These are phyloP conservation scores for Rallus limicola DNA, from an alignment of 2,113 vertebrate genomes.

Conservation along the genomic window DNA sequence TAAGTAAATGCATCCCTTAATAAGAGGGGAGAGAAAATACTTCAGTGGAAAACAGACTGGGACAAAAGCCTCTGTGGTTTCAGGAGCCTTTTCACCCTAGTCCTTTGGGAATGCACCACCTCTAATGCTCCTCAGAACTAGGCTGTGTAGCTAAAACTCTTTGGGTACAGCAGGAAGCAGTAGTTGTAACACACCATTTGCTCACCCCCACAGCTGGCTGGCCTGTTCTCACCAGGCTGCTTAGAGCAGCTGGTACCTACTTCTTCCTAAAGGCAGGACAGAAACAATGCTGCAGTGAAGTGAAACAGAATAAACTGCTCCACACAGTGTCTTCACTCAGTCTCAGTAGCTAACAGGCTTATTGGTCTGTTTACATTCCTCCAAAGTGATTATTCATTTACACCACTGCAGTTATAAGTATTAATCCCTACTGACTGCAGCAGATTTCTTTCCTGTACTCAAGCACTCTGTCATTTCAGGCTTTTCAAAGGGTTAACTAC, in stretches of 20 bases:
- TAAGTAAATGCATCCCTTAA: constrained; percentile 95
- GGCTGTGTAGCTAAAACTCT: background rate
- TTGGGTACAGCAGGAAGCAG: background rate
- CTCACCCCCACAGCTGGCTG: background rate
- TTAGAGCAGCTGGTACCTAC: background rate
- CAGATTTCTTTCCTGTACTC: background rate
- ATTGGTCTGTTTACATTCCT: background rate
- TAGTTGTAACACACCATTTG: background rate
- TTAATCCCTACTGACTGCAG: rapidly evolving
- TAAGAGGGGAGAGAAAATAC: background rate
- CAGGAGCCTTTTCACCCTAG: background rate
- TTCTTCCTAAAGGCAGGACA: background rate
- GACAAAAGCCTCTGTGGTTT: background rate
- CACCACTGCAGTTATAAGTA: background rate
- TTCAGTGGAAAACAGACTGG: background rate
- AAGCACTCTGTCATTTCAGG: background rate
- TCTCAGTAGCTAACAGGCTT: background rate
- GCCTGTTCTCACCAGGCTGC: background rate
- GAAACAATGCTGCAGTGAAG: background rate
- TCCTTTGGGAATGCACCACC: background rate
- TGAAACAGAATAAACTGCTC: background rate
- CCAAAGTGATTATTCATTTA: background rate
- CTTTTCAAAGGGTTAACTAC: background rate
- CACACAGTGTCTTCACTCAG: background rate
- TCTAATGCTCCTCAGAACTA: background rate